phyloP scores from a whole-genome alignment of 1,140 invertebrate species.

The Neuroterus valhalla region DNA sequence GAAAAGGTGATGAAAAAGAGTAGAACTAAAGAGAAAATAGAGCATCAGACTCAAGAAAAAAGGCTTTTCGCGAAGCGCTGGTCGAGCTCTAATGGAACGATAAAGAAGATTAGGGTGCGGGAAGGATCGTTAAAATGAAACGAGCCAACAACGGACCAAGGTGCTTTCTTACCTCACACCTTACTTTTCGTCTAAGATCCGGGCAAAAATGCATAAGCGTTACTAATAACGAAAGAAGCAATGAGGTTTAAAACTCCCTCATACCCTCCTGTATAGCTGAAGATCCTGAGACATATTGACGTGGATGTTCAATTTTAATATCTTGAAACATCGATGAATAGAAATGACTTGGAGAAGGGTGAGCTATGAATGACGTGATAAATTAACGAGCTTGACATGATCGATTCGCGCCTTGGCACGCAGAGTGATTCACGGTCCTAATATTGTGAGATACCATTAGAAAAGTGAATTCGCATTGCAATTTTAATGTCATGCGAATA shows the following conservation, averaged over 20 bases:
- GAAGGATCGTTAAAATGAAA: slow-evolving; percentile 21
- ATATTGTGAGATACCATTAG: slow-evolving; percentile 4
- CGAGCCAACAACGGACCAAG: slow-evolving; percentile 2
- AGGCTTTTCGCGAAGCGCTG: slow-evolving; percentile 19
- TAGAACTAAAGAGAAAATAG: not conserved
- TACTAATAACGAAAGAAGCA: slow-evolving; percentile 2
- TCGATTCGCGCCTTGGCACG: slow-evolving; percentile 12
- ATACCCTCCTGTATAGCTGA: not conserved
- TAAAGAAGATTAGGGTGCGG: slow-evolving; percentile 24
- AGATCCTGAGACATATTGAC: not conserved
- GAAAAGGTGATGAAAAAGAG: not conserved
- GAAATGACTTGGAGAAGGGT: not conserved
- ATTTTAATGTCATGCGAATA: not conserved
- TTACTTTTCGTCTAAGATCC: slow-evolving; percentile 21
- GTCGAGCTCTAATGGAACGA: slow-evolving; percentile 22
- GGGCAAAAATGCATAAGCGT: slow-evolving; percentile 16
- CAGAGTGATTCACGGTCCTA: not conserved
- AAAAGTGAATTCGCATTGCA: not conserved
- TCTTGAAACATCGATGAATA: slow-evolving; percentile 7
- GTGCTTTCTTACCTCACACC: slow-evolving; percentile 15
- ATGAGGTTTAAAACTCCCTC: slow-evolving; percentile 3
- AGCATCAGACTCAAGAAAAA: slow-evolving; percentile 14
- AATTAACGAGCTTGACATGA: slow-evolving; percentile 19
- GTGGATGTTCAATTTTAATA: slow-evolving; percentile 19
- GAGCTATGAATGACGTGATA: slow-evolving; percentile 12